Base-by-base conservation (phyloP, 2,797 vertebrate species). In the Philypnodon macrostomus region DNA sequence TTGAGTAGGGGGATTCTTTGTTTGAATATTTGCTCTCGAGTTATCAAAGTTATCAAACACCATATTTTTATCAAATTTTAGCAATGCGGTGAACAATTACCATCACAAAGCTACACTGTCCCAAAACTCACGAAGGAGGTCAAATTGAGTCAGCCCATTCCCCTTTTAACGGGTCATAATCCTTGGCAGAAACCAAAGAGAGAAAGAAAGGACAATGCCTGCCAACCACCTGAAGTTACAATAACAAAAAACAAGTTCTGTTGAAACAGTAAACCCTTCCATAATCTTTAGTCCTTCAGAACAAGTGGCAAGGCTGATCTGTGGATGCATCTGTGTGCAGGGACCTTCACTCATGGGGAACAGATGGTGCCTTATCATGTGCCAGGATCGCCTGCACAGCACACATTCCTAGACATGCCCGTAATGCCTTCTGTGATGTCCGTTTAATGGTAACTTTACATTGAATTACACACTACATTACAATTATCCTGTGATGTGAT, bases 311-410 rank as follows among this genome's bases (percentile, higher is more conserved):
- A 12, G 49, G 50, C 55, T 34, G 63, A 51, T 72, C 54, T 72
- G 62, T 47, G 64, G 52, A 21, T 70, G 67, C 35, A 48, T 68
- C 47, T 69, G 60, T 58, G 71, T 49, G 61, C 16, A 21, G 48
- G 65, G 58, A 73, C 58, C 76, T 75, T 74, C 64, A 76, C 68
- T 82, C 75, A 75, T 57, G 78, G 76, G 79, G 54, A 87, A 89
- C 90, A 91, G 87, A 88, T 90, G 89, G 87, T 47, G 74, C 70
- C 85, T 89, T 91, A 91, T 91, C 89, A 74, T 67, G 60, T 78
- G 75, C 71, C 58, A 65, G 66, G 65, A 91, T 90, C 86, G 45
- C 44, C 67, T 13, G 36, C 53, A 35, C 63, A 70, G 76, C 59
- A 34, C 77, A 73, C 88, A 91, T 91, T 91, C 89, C 87, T 88